Evolutionary conservation across 2,888 invertebrate species (phyloP).

Genomic region (Ormyrus pomaceus): DNA sequence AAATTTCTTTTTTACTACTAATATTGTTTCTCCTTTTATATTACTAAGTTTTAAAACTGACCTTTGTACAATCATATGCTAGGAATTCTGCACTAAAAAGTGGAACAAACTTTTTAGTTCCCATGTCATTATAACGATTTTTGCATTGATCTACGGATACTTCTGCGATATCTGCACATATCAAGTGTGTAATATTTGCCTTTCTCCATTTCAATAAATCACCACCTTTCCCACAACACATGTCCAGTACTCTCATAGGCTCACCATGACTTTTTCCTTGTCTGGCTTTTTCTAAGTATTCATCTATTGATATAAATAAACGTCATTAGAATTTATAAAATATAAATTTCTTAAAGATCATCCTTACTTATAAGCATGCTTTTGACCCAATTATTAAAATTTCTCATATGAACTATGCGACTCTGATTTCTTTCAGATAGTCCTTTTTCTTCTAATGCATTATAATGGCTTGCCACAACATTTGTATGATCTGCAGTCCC

Average conservation of each 20-base stretch:
- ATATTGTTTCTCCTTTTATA: background rate
- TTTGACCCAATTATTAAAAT: conserved; percentile 99
- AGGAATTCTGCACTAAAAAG: conserved; percentile 93
- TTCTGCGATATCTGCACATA: conserved; percentile 95
- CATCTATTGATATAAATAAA: conserved; percentile 63
- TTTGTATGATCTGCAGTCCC: conserved; percentile 76
- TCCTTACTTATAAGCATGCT: conserved; percentile 92
- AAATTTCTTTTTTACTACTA: background rate
- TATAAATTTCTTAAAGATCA: background rate
- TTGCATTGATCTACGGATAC: conserved; percentile 95
- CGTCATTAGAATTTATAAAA: background rate
- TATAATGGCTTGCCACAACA: conserved; percentile 95
- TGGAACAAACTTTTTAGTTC: conserved; percentile 55
- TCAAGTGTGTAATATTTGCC: conserved; percentile 86
- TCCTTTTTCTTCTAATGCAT: conserved; percentile 90
- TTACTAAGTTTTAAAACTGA: conserved; percentile 62
- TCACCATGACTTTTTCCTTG: conserved; percentile 81
- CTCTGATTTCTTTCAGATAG: conserved; percentile 89
- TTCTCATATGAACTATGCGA: conserved; percentile 94
- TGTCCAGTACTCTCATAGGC: conserved; percentile 87
- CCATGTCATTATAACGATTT: conserved; percentile 84
- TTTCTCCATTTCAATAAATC: conserved; percentile 98
- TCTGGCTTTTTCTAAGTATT: conserved; percentile 82
- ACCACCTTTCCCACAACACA: conserved; percentile 99
- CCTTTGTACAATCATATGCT: conserved; percentile 93